Evolutionary conservation across 2,113 vertebrate species (phyloP).

Genomic region (Lycaon pictus): DNA sequence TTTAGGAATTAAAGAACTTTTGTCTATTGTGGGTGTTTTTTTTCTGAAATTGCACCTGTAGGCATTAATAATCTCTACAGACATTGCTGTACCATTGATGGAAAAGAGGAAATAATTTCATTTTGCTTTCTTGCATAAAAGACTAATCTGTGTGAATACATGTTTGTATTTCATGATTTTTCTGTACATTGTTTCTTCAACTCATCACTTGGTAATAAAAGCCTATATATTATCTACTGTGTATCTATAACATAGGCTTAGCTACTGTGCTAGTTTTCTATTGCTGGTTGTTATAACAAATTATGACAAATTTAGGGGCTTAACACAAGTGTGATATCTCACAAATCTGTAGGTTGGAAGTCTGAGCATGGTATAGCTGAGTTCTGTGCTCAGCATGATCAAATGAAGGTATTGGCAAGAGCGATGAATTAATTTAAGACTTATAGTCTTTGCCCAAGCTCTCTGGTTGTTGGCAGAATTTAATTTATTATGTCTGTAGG

Average conservation of each 20-base stretch:
- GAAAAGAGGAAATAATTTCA: neutral
- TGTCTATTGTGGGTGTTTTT: neutral
- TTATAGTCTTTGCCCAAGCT: neutral
- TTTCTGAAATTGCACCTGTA: neutral
- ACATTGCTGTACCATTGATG: neutral
- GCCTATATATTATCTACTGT: neutral
- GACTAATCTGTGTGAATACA: neutral
- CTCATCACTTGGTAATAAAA: neutral
- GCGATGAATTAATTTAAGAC: neutral
- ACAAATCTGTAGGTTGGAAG: neutral
- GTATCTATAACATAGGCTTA: neutral
- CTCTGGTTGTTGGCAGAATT: neutral
- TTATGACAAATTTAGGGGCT: neutral
- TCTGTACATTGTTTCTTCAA: neutral
- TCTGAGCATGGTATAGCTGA: neutral
- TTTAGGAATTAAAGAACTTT: neutral
- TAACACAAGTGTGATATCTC: neutral
- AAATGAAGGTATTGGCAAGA: neutral
- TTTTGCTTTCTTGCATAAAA: slow-evolving; percentile 32
- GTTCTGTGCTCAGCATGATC: neutral
- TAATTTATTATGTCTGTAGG: neutral
- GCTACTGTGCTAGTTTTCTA: neutral
- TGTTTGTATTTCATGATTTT: neutral
- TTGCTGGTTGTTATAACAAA: neutral
- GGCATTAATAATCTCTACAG: neutral